A percentile compares a stretch with the other conserved stretches of the same genome.
These are phyloP conservation scores for Mormyrops boulengeri DNA, from an alignment of 2,797 vertebrate genomes.

Conservation along the genomic window DNA sequence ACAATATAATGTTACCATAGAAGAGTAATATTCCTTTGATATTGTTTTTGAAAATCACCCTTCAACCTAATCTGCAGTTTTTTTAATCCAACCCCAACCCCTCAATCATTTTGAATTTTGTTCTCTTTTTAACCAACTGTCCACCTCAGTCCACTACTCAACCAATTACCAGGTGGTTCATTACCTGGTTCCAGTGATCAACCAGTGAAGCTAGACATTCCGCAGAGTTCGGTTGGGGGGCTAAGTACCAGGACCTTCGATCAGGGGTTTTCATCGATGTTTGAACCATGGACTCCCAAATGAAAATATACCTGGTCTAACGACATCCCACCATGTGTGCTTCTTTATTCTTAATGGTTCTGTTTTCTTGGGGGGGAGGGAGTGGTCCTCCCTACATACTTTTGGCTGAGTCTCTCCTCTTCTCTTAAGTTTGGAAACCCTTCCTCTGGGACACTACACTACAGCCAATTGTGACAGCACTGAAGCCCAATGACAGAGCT, in stretches of 20 bases:
- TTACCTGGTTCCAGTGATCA: not conserved
- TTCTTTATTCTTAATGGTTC: not conserved
- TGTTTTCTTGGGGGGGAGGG: not conserved
- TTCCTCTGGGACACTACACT: not conserved
- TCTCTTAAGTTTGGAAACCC: not conserved
- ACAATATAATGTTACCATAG: not conserved
- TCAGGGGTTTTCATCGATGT: not conserved
- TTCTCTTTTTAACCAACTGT: not conserved
- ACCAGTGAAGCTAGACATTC: not conserved
- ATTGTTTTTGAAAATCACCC: not conserved
- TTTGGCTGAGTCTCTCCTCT: not conserved
- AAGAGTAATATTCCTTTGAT: not conserved
- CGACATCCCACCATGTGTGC: not conserved
- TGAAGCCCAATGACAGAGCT: not conserved
- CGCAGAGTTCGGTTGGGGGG: not conserved
- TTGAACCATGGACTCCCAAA: not conserved
- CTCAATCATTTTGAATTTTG: not conserved
- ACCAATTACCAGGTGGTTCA: not conserved
- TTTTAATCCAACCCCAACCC: not conserved
- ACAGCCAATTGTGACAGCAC: not conserved
- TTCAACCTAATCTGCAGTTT: not conserved
- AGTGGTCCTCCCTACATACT: not conserved
- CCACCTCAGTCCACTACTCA: not conserved
- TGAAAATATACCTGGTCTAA: not conserved
- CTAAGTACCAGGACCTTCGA: not conserved